These are phyloP conservation scores for Ptilodon capucinus DNA, from an alignment of 2,888 invertebrate genomes.

Conservation along the genomic window DNA sequence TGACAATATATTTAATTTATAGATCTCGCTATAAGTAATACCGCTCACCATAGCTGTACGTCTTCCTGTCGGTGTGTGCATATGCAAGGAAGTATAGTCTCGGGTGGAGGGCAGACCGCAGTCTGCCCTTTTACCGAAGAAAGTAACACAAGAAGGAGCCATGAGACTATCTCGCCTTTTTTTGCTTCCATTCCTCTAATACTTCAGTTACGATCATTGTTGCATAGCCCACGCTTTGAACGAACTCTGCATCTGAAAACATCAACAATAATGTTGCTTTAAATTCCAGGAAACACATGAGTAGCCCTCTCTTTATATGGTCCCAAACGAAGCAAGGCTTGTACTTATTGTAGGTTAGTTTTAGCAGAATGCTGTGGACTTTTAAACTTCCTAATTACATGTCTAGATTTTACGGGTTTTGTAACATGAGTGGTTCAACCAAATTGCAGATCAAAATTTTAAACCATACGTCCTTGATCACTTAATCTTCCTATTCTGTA, in stretches of 20 bases:
- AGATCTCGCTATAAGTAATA: background rate
- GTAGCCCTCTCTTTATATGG: too few species aligned
- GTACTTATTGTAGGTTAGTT: too few species aligned
- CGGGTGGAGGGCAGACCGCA: slow-evolving; percentile 87
- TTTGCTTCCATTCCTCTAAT: slow-evolving; percentile 69
- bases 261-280: too few species aligned
- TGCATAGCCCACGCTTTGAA: slow-evolving; percentile 43
- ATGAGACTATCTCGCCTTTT: slow-evolving; percentile 55
- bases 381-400: too few species aligned
- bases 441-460: background rate
- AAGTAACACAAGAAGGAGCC: slow-evolving; percentile 52
- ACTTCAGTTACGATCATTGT: slow-evolving; percentile 66
- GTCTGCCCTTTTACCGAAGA: slow-evolving; percentile 42
- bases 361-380: too few species aligned
- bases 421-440: too few species aligned
- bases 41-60: slow-evolving; percentile 90
- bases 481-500: slow-evolving; percentile 5
- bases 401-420: too few species aligned
- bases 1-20: background rate
- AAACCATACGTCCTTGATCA: background rate
- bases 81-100: slow-evolving; percentile 90
- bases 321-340: too few species aligned
- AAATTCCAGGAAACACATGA: too few species aligned
- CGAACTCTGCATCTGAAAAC: slow-evolving; percentile 26
- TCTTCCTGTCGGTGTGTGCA: slow-evolving; percentile 90